Base-by-base conservation (phyloP, 1,140 invertebrate genomes). In the Dolichoris vasculosae region DNA sequence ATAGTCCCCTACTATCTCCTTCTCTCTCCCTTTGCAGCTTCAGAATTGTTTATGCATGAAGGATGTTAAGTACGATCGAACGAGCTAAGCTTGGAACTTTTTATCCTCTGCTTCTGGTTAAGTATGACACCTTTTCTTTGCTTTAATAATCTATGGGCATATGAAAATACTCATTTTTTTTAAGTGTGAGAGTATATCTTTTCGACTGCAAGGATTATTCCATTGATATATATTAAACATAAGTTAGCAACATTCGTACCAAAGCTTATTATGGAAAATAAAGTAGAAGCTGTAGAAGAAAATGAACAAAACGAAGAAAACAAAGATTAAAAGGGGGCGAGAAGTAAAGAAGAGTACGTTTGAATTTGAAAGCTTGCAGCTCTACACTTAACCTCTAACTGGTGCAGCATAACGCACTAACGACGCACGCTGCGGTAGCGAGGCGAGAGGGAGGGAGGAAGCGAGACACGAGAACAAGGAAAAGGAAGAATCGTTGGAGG, bases 401-500 rank as follows among this genome's bases (percentile, higher is more conserved):
- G 82, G 86, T 48, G 84, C 73, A 82, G 46, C 83, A 75, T 26
- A 73, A 46, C 40, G 63, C 79, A 71, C 30, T 82, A 40, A 71
- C 79, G 79, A 69, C 64, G 79, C 69, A 83, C 26, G 80, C 67
- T 82, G 84, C 80, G 82, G 80, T 83, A 86, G 83, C 85, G 67
- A 77, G 32, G 76, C 86, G 20, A 51, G 85, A 82, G 82, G 80
- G 81, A 35, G 55, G 80, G 71, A 76, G 67, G 86, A 63, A 76
- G 46, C 32, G 55, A 51, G 40, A 71, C 13, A 81, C 38, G 46
- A 85, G 86, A 86, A 63, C 51, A 86, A 78, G 76, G 73, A 85
- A 88, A 83, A 88, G 86, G 84, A 86, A 84, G 93, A 86, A 79
- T 43, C 35, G 26, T 7, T 2, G 51, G 26, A 73, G 17, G 55